Evolutionary conservation across 2,113 vertebrate genomes (phyloP).

Genomic region (Clupea harengus): DNA sequence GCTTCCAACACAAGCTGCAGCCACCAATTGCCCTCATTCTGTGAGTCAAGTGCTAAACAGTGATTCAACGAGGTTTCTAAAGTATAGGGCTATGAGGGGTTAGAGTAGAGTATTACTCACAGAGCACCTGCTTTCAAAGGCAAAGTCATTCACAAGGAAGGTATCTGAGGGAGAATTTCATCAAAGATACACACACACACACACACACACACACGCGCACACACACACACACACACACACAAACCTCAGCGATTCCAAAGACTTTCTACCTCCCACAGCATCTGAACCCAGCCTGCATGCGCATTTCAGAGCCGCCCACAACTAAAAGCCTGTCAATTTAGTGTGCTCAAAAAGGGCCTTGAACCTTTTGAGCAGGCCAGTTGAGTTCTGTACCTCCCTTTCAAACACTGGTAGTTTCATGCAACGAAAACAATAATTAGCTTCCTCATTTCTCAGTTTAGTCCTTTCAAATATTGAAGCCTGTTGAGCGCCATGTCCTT

Average conservation of each 20-base stretch:
- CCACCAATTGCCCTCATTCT: not conserved
- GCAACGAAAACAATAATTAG: not conserved
- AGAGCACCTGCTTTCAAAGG: not conserved
- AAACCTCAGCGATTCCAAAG: not conserved
- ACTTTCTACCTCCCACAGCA: not conserved
- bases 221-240: constrained; percentile 3
- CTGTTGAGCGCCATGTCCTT: not conserved
- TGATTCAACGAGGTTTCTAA: not conserved
- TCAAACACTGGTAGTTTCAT: not conserved
- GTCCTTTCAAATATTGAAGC: not conserved
- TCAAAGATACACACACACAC: not conserved
- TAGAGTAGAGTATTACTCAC: not conserved
- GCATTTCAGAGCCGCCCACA: constrained; percentile 5
- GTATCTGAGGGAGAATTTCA: not conserved
- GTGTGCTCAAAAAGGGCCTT: not conserved
- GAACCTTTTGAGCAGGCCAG: not conserved
- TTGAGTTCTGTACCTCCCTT: not conserved
- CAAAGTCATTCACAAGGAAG: not conserved
- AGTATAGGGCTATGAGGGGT: constrained; percentile 11
- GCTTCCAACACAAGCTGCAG: not conserved
- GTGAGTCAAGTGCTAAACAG: constrained; percentile 4
- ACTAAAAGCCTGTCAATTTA: not conserved
- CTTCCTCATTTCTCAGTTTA: not conserved
- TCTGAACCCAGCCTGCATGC: not conserved
- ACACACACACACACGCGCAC: not conserved